phyloP scores from a whole-genome alignment of 30 jellyfish, hydroid and myxozoan species.

The Pelagia noctiluca region DNA sequence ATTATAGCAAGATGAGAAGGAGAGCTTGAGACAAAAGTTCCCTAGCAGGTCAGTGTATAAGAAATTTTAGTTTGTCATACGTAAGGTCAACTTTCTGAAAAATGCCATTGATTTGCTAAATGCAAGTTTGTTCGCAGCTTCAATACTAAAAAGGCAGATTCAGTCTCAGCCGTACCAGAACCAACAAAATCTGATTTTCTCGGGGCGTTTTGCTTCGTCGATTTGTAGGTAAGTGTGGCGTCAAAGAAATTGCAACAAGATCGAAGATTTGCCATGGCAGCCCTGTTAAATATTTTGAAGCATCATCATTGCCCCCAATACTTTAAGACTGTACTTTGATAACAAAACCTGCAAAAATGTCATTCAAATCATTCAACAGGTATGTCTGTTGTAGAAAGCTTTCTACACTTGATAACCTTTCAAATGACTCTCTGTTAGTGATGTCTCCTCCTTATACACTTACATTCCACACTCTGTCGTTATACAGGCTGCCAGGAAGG shows the following conservation, averaged over 20 bases:
- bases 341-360: conserved; percentile 12
- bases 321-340: background rate
- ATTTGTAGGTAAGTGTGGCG: background rate
- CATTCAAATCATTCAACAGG: too few relatives aligned
- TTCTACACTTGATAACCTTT: too few relatives aligned
- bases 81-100: conserved; percentile 32
- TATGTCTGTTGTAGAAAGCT: too few relatives aligned
- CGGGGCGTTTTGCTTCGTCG: background rate
- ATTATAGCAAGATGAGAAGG: conserved; percentile 39
- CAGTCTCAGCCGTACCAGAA: conserved; percentile 15
- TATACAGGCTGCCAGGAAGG: too few relatives aligned
- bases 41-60: conserved; percentile 18
- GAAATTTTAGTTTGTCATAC: conserved; percentile 29
- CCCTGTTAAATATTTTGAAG: conserved; percentile 29
- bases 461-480: too few relatives aligned
- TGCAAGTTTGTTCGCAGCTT: background rate
- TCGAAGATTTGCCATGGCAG: background rate
- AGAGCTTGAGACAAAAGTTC: conserved; percentile 12
- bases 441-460: too few relatives aligned
- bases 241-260: background rate
- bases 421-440: too few relatives aligned
- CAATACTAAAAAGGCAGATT: conserved; percentile 6
- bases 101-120: conserved; percentile 2
- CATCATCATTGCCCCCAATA: conserved; percentile 24
- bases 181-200: conserved; percentile 12